Base-by-base conservation (phyloP, 2,113 vertebrate genomes). In the Aythya baeri region DNA sequence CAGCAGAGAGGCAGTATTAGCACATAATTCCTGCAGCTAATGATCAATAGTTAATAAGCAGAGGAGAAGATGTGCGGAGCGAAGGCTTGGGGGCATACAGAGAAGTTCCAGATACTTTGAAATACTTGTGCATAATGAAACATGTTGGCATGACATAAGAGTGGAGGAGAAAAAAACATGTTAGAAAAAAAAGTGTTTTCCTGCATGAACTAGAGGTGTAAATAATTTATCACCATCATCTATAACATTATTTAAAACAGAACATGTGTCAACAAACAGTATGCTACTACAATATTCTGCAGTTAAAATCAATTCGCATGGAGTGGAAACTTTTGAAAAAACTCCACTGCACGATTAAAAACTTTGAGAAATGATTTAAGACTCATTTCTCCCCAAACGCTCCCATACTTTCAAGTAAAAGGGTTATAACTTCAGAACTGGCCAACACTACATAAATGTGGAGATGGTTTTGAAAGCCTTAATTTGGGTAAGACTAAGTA, bases 41-140 rank as follows among this genome's bases (percentile, higher is more conserved):
- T 92, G 59, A 75, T 96, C 93, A 93, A 94, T 59, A 95, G 86
- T 25, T 88, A 75, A 95, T 81, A 46, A 91, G 75, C 55, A 88
- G 59, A 91, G 31, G 25, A 77, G 67, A 87, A 92, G 91, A 89
- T 3, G 22, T 87, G 67, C 55, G 88, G 50, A 89, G 46, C 31
- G 8, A 75, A 75, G 16, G 31, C 54, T 57, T 5, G 49, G 27
- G 32, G 80, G 17, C n/a, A 86, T 4, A 52, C 2, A 62, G n/a
- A 77, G 15, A 55, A 74, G 34, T n/a, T 70, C 21, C 59, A 75
- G 4, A 6, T 36, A 49, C 16, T 57, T 65, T 72, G 20, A 91
- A 90, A 75, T 75, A 78, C 14, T 26, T 61, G 70, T 0, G 0
- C 29, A 62, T 77, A 91, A 59, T 27, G 5, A 57, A 87, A n/a